Conservation (phyloP, 2,797 vertebrate species). For the Poecilia wingei region DNA sequence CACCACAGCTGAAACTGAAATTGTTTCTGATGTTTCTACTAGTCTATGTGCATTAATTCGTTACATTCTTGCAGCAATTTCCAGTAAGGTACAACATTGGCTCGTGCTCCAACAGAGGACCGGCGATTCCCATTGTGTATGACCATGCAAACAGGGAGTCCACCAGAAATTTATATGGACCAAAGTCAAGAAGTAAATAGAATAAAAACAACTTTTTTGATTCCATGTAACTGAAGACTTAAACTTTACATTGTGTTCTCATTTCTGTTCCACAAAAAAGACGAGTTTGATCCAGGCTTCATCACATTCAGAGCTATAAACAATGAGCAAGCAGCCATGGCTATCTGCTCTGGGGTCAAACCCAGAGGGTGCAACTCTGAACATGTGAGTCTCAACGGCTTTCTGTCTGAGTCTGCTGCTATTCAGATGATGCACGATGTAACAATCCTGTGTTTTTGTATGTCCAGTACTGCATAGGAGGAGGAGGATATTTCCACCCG, state of each 20-base stretch:
- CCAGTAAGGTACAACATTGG: slow-evolving; percentile 45
- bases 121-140: slow-evolving; percentile 35
- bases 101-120: slow-evolving; percentile 9
- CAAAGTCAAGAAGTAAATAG: not conserved
- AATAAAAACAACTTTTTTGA: too few relatives aligned
- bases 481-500: slow-evolving; percentile 12
- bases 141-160: slow-evolving; percentile 27
- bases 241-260: not conserved
- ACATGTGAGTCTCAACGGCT: slow-evolving; percentile 23
- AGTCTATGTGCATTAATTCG: not conserved
- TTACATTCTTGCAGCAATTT: slow-evolving; percentile 27
- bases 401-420: not conserved
- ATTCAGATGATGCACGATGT: not conserved
- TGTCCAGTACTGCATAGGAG: slow-evolving; percentile 46
- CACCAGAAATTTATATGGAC: slow-evolving; percentile 38
- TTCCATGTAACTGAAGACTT: not conserved
- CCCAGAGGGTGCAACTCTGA: slow-evolving; percentile 18
- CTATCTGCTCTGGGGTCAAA: slow-evolving; percentile 50
- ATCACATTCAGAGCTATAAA: slow-evolving; percentile 54
- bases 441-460: not conserved
- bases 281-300: slow-evolving; percentile 28
- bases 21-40: not conserved
- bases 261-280: slow-evolving; percentile 11
- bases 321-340: slow-evolving; percentile 21
- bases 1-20: not conserved